Conservation (phyloP, 2,888 invertebrate genomes). For the Eristalis tenax region DNA sequence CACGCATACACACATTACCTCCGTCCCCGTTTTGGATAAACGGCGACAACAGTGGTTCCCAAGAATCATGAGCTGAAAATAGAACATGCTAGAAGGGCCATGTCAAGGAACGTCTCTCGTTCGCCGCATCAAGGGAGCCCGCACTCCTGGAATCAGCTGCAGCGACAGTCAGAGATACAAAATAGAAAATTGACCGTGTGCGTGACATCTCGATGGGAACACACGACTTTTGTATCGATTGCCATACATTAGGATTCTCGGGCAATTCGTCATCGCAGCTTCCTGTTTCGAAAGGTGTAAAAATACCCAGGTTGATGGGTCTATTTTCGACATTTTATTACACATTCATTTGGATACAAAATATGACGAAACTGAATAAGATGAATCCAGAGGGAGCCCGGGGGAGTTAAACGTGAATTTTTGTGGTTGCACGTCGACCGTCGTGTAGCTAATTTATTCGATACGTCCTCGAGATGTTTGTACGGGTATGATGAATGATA, state of each 20-base stretch:
- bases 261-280: constrained; percentile 53
- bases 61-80: constrained; percentile 58
- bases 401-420: constrained; percentile 12
- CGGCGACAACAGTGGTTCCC: constrained; percentile 43
- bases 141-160: constrained; percentile 32
- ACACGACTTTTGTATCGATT: constrained; percentile 21
- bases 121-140: not conserved
- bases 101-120: constrained; percentile 44
- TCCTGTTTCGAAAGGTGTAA: constrained; percentile 53
- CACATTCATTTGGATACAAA: constrained; percentile 15
- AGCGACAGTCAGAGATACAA: constrained; percentile 6
- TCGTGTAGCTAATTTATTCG: constrained; percentile 45
- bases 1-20: not conserved
- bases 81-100: constrained; percentile 31
- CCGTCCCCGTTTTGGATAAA: constrained; percentile 43
- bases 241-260: constrained; percentile 38
- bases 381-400: constrained; percentile 24
- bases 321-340: constrained; percentile 35
- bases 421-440: constrained; percentile 31
- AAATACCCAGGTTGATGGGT: constrained; percentile 11
- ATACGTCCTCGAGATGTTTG: constrained; percentile 18
- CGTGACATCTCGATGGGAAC: not conserved
- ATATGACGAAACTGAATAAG: constrained; percentile 43
- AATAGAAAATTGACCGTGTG: constrained; percentile 51
- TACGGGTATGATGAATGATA: constrained; percentile 54